Percentiles rank a stretch among this genome's conserved stretches.
These are phyloP conservation scores for Allacma fusca DNA, from an alignment of 2,888 invertebrate species.

Conservation along the genomic window DNA sequence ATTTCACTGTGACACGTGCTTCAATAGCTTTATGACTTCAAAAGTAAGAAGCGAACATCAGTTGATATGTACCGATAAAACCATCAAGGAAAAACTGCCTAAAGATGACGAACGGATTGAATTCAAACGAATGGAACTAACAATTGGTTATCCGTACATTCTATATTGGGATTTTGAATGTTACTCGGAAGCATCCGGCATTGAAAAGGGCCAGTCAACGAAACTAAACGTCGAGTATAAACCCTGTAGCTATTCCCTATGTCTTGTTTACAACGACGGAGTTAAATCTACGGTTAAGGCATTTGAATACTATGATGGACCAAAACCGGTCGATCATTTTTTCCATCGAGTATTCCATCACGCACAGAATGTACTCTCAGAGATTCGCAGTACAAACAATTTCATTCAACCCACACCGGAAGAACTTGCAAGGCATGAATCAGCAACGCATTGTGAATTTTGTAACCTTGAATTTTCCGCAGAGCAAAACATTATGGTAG, in stretches of 20 bases:
- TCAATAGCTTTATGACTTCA: no score
- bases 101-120: no score
- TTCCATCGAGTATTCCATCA: not conserved
- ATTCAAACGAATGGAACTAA: not conserved
- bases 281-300: not conserved
- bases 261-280: not conserved
- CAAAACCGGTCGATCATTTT: not conserved
- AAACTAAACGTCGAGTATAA: not conserved
- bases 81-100: no score
- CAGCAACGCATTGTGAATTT: constrained; percentile 1
- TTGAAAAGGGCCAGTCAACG: not conserved
- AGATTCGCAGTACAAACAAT: not conserved
- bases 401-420: not conserved
- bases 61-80: no score
- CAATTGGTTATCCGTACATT: not conserved
- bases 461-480: not conserved
- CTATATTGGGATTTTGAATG: not conserved
- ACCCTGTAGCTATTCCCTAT: not conserved
- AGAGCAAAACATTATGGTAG: not conserved
- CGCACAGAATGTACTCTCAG: not conserved
- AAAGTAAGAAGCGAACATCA: no score
- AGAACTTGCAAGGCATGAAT: not conserved
- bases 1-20: no score
- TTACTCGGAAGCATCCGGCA: not conserved
- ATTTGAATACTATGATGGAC: constrained; percentile 5